Evolutionary conservation across 2,797 vertebrate genomes (phyloP), one percentile per base, ranked within the genome.

Genomic region (Amblyopsis hoosieri): DNA sequence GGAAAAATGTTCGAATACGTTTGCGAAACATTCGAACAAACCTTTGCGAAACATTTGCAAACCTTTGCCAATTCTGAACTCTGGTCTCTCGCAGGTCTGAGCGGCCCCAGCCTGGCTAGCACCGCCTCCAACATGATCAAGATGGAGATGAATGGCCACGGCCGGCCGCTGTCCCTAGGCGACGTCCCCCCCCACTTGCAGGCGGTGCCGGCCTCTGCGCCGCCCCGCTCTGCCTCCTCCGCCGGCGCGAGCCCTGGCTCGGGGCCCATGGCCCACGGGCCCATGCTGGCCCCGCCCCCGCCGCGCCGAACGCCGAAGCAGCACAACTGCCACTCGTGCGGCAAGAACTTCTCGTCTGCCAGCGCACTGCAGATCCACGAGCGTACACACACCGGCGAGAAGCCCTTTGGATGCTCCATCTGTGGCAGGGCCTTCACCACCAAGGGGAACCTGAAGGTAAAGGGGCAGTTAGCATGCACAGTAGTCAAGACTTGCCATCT

Each of bases 351-450:
- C 85, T 99, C 98, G 66, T 99, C 98, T 19, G 97, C 98, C 88
- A 99, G 97, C 64, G 98, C 98, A 75, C 94, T 99, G 88, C 97
- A 99, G 93, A 99, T 99, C 91, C 98, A 99, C 7, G 98, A 99
- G 85, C 97, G 98, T 84, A 99, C 98, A 66, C 98, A 99, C 92
- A 99, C 98, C 0, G 98, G 98, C 86, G 98, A 99, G 91, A 99
- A 99, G 89, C 98, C 98, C 0, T 99, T 99, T 14, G 98, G 96
- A 87, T 99, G 98, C 90, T 96, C 95, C 76, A 97, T 99, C 90
- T 99, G 98, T 83, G 98, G 98, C 87, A 93, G 98, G 89, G 98
- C 98, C 79, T 99, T 99, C 87, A 99, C 98, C 89, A 99, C 98
- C 82, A 99, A 99, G 92, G 98, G 98, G 88, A 99, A 99, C 89